phyloP scores from a whole-genome alignment of 2,113 vertebrate species.

The Platysteira castanea region DNA sequence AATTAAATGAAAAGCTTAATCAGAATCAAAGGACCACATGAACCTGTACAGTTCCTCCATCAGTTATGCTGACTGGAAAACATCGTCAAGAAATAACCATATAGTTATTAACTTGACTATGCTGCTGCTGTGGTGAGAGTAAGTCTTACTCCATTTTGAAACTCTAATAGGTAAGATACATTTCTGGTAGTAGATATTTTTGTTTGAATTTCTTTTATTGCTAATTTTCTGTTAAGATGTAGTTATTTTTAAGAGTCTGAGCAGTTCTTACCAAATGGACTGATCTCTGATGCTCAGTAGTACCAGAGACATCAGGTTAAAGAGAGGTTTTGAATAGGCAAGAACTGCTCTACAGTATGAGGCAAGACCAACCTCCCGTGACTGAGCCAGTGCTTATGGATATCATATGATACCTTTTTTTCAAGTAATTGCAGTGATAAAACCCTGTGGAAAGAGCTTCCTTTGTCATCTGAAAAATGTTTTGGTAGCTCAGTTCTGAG shows the following conservation, averaged over 20 bases:
- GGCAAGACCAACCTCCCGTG: not conserved
- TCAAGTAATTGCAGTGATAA: not conserved
- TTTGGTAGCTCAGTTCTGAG: not conserved
- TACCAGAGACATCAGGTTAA: not conserved
- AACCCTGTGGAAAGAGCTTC: not conserved
- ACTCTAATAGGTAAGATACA: not conserved
- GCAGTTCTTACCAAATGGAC: not conserved
- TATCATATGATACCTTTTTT: not conserved
- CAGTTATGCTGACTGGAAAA: not conserved
- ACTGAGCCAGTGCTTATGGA: not conserved
- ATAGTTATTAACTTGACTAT: not conserved
- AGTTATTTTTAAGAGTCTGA: not conserved
- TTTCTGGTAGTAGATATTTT: not conserved
- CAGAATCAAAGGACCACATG: not conserved
- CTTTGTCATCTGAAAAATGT: not conserved
- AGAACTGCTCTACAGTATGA: not conserved
- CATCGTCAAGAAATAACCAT: not conserved
- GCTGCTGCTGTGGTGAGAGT: not conserved
- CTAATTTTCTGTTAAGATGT: not conserved
- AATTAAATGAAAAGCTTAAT: not conserved
- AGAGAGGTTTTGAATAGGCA: not conserved
- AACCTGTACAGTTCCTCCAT: not conserved
- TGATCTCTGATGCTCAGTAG: not conserved
- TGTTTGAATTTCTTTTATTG: not conserved
- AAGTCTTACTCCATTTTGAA: not conserved